These are phyloP conservation scores for crab-eating macaque (Macaca fascicularis) DNA, from an alignment of 2,113 vertebrate species.

Conservation along the genomic window T2T-MFA8v1.1 NC_088385.1:126364501-126365000, in stretches of 20 bases:
- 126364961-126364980: neutral
- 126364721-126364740: neutral
- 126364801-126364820: fast-evolving
- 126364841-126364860: neutral
- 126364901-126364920: neutral
- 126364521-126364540: too few relatives aligned
- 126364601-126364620: too few relatives aligned
- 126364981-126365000: fast-evolving
- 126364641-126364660: fast-evolving
- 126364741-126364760: neutral
- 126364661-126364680: fast-evolving
- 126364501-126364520: too few relatives aligned
- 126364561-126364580: fast-evolving
- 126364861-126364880: neutral
- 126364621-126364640: fast-evolving
- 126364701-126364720: too few relatives aligned
- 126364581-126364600: fast-evolving
- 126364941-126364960: too few relatives aligned
- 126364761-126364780: neutral
- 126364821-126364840: neutral
- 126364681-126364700: too few relatives aligned
- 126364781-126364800: neutral
- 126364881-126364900: neutral
- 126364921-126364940: neutral
- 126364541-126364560: too few relatives aligned